Evolutionary conservation across 1,140 invertebrate species (phyloP).

Genomic region (Patella vulgata): DNA sequence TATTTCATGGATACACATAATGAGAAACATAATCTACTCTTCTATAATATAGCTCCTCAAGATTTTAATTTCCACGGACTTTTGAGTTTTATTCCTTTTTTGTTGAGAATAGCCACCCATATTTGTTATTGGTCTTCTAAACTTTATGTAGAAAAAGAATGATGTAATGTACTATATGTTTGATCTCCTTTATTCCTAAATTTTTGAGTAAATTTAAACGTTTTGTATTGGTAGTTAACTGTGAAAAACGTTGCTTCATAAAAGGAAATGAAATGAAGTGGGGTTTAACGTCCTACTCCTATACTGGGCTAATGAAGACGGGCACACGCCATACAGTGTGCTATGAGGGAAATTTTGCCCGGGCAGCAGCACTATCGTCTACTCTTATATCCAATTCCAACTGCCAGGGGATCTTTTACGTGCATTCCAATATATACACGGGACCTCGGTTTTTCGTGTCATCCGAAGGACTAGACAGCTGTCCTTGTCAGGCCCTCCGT

Average conservation of each 20-base stretch:
- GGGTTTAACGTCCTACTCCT: background rate
- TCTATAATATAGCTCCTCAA: conserved; percentile 44
- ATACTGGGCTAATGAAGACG: background rate
- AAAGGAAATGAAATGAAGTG: background rate
- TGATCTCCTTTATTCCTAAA: too few species aligned
- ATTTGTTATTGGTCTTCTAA: conserved; percentile 49
- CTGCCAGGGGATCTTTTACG: too few species aligned
- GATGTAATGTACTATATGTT: too few species aligned
- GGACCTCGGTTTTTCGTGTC: too few species aligned
- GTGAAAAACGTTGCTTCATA: too few species aligned
- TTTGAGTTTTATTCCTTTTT: conserved; percentile 45
- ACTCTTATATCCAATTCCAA: too few species aligned
- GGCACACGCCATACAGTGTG: conserved; percentile 1
- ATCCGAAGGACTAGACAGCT: too few species aligned
- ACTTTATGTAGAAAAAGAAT: conserved; percentile 54
- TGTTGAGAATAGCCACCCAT: conserved; percentile 40
- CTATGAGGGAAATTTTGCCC: too few species aligned
- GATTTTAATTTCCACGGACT: conserved; percentile 51
- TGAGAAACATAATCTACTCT: conserved; percentile 50
- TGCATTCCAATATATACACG: too few species aligned
- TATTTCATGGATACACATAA: conserved; percentile 48
- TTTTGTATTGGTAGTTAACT: too few species aligned
- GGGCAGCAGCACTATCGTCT: background rate
- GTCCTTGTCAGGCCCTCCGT: too few species aligned
- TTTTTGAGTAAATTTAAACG: too few species aligned